phyloP scores from a whole-genome alignment of 2,113 vertebrate species.

The Poeciliopsis retropinna region DNA sequence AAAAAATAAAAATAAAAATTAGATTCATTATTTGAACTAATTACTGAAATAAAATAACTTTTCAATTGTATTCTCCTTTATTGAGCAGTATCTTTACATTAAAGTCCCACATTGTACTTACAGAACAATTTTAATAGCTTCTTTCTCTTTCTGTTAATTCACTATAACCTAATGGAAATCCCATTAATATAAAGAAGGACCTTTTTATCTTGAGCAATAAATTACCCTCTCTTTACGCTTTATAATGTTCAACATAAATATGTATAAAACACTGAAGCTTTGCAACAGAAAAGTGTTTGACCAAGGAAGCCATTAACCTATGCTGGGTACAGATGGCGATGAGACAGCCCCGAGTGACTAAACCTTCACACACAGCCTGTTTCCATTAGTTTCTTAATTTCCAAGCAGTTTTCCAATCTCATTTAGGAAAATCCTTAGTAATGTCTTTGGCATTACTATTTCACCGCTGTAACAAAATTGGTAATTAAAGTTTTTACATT shows the following conservation, averaged over 20 bases:
- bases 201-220: not conserved
- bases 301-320: not conserved
- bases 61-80: not conserved
- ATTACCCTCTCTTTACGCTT: not conserved
- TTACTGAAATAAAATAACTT: too few relatives aligned
- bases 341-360: slow-evolving; percentile 11
- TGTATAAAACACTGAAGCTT: slow-evolving; percentile 2
- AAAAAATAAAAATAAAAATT: not conserved
- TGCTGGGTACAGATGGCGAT: slow-evolving; percentile 5
- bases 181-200: slow-evolving; percentile 9
- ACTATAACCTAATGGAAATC: slow-evolving; percentile 38
- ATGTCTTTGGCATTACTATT: slow-evolving; percentile 30
- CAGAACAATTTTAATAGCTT: too few relatives aligned
- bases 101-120: not conserved
- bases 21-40: too few relatives aligned
- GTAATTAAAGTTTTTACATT: slow-evolving; percentile 28
- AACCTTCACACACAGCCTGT: slow-evolving; percentile 15
- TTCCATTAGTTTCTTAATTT: slow-evolving; percentile 19
- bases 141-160: not conserved
- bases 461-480: slow-evolving; percentile 17
- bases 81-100: not conserved
- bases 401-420: slow-evolving; percentile 31
- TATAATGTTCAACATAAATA: not conserved
- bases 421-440: slow-evolving; percentile 19
- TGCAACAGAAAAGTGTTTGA: not conserved